A percentile compares a stretch with the other conserved stretches of the same genome.
Conservation (phyloP, 2,797 vertebrate species). For the Myotis vivesi region DNA sequence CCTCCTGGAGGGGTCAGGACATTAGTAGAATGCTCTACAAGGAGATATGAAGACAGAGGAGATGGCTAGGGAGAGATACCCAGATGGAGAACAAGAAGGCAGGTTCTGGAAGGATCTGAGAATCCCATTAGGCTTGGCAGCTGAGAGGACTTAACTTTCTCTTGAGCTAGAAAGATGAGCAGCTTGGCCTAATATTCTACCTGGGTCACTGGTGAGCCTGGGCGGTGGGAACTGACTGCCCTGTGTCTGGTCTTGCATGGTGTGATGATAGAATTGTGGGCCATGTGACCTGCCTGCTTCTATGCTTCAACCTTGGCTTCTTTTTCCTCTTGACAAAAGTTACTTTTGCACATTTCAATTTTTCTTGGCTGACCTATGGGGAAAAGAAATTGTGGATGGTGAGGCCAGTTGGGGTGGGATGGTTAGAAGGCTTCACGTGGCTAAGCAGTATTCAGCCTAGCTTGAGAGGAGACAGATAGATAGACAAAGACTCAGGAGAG, state of each 20-base stretch:
- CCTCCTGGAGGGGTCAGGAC: background rate
- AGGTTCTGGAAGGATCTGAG: background rate
- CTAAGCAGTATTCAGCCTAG: background rate
- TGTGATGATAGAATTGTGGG: background rate
- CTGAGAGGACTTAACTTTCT: background rate
- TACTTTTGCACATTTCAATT: slow-evolving; percentile 17
- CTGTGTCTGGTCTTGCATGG: background rate
- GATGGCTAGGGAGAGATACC: background rate
- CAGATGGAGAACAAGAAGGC: background rate
- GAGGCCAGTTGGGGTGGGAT: background rate
- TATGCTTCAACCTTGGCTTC: background rate
- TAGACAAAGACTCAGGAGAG: background rate
- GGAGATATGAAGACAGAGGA: background rate
- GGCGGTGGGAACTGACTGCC: background rate
- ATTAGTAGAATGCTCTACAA: background rate
- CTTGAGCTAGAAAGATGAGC: background rate
- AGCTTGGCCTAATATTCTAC: background rate
- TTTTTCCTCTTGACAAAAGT: slow-evolving; percentile 21
- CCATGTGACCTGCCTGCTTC: background rate
- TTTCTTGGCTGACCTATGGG: slow-evolving; percentile 13
- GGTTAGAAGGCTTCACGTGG: background rate
- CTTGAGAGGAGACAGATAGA: background rate
- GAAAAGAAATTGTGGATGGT: background rate
- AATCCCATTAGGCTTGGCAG: background rate
- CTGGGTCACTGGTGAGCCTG: background rate